Evolutionary conservation across 2,888 invertebrate species (phyloP).

Genomic region (Cybosia mesomella): DNA sequence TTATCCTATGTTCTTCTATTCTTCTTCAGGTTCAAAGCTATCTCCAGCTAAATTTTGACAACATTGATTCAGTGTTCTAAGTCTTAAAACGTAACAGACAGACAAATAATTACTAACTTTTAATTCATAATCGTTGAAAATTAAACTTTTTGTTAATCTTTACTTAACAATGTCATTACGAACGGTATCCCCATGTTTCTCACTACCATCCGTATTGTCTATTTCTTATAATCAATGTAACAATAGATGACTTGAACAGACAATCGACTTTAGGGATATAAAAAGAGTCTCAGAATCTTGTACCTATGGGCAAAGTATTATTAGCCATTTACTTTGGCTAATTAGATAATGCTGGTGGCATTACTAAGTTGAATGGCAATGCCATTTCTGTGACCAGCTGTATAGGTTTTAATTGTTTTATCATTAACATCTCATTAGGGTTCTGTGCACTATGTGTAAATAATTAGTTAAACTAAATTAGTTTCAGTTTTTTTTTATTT

Average conservation of each 20-base stretch:
- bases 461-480: not conserved
- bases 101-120: too few relatives aligned
- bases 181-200: slow-evolving; percentile 32
- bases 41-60: too few relatives aligned
- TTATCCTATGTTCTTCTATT: too few relatives aligned
- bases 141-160: not conserved
- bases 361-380: not conserved
- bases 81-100: too few relatives aligned
- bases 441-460: not conserved
- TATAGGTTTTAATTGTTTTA: not conserved
- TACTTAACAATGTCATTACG: not conserved
- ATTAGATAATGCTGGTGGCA: slow-evolving; percentile 33
- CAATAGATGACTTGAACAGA: slow-evolving; percentile 43
- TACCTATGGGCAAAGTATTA: slow-evolving; percentile 27
- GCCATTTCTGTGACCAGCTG: not conserved
- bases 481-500: not conserved
- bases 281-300: slow-evolving; percentile 38
- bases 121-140: too few relatives aligned
- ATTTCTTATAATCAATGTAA: slow-evolving; percentile 39
- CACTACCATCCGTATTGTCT: slow-evolving; percentile 35
- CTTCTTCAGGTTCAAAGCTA: too few relatives aligned
- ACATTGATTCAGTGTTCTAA: too few relatives aligned
- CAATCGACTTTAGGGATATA: slow-evolving; percentile 40
- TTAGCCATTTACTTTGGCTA: slow-evolving; percentile 20
- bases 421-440: not conserved